phyloP scores from a whole-genome alignment of 2,888 invertebrate species.

The Endotricha flammealis region DNA sequence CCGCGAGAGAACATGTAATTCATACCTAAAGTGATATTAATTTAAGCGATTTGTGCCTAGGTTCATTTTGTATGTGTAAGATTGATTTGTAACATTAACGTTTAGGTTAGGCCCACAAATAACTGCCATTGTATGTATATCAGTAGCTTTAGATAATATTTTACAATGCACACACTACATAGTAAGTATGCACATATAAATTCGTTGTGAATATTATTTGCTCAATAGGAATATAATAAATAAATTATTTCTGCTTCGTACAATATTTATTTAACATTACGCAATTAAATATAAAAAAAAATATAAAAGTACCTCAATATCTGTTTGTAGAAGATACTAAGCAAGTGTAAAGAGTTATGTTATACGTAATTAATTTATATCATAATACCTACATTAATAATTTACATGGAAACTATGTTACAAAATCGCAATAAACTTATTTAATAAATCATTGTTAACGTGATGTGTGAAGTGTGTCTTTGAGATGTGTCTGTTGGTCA shows the following conservation, averaged over 20 bases:
- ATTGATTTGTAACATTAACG: constrained; percentile 29
- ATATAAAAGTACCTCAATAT: background rate
- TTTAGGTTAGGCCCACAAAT: constrained; percentile 30
- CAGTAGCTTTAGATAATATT: constrained; percentile 33
- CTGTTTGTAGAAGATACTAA: background rate
- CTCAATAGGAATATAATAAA: constrained; percentile 39
- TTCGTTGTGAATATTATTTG: constrained; percentile 40
- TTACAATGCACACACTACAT: constrained; percentile 37
- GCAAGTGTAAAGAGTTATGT: background rate
- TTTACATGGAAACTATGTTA: constrained; percentile 17
- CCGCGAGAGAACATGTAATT: constrained; percentile 30
- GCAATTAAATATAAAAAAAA: background rate
- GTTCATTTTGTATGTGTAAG: constrained; percentile 62
- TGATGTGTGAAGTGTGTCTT: constrained; percentile 32
- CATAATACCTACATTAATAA: constrained; percentile 16
- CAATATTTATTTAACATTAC: constrained; percentile 8
- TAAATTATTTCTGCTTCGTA: constrained; percentile 1
- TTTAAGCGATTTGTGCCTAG: constrained; percentile 65
- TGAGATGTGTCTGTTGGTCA: constrained; percentile 27
- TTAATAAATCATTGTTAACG: constrained; percentile 25
- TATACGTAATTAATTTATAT: background rate
- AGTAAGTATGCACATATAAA: constrained; percentile 29
- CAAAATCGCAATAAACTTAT: constrained; percentile 14
- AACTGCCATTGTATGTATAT: constrained; percentile 47
- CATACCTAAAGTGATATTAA: constrained; percentile 73